Evolutionary conservation across 37 sponge, comb jelly and placozoan species (phyloP), one percentile per base, ranked within the genome.

Genomic region (Tethya wilhelma): DNA sequence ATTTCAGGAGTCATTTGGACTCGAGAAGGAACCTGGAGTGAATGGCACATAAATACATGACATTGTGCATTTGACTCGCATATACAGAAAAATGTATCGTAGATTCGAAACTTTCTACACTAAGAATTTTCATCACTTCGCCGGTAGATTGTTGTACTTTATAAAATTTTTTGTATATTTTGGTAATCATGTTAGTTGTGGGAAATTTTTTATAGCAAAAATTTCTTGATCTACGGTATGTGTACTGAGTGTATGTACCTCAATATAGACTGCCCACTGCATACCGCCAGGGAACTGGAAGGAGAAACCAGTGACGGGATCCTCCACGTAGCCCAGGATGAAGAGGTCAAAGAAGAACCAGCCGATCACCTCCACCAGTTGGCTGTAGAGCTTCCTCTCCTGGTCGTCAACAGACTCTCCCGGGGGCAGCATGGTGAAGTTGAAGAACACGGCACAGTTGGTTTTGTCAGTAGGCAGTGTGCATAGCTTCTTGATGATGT

Each of bases 261-360:
- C 95, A 19, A 95, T 78, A 80, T 70, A 95, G 26, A 95, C 43
- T n/a, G 65, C 64, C 89, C 89, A 91, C 59, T 66, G 26, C 41
- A 82, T 73, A 19, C 83, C 92, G 6, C 81, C 88, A 45, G 86
- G 84, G n/a, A 91, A 58, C 1, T 71, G 25, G 73, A 95, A 95
- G 14, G 92, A 88, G 39, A 38, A 43, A 7, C 95, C 95, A 69
- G 81, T 91, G 56, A 77, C 64, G 0, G 78, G 77, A 73, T 94
- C 91, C 59, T 94, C 88, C 55, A 94, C 95, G 87, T 90, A 94
- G 40, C 95, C 95, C 25, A 94, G 69, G 34, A 90, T 74, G 43
- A 94, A 62, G 30, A 94, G 71, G 62, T 90, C 79, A 77, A 90
- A 94, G 71, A 94, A 87, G 76, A 94, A 94, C 91, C 95, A 91